A percentile compares a stretch with the other conserved stretches of the same genome.
Conservation (phyloP, 64 coral and sea anemone species). For the Dendronephthya gigantea region DNA sequence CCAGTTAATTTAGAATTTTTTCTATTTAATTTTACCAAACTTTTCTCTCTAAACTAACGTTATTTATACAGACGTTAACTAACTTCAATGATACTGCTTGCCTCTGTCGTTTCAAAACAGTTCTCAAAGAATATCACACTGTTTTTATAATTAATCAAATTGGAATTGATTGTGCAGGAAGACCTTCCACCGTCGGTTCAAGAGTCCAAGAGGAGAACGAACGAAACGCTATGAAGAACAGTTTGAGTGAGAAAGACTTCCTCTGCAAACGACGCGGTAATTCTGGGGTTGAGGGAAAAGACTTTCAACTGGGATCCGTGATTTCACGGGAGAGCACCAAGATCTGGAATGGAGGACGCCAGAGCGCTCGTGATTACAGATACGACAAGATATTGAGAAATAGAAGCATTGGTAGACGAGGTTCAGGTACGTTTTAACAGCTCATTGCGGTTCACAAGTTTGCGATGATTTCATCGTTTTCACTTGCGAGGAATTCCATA, state of each 20-base stretch:
- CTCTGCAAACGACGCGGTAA: not conserved
- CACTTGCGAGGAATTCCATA: too few relatives aligned
- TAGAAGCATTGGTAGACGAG: not conserved
- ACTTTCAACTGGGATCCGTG: not conserved
- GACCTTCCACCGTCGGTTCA: not conserved
- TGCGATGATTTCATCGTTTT: too few relatives aligned
- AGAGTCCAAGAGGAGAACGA: not conserved
- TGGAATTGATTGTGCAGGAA: not conserved
- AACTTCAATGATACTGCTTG: too few relatives aligned
- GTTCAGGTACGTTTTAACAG: not conserved
- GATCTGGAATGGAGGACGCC: not conserved
- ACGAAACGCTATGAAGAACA: not conserved
- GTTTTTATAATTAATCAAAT: too few relatives aligned
- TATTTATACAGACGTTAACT: too few relatives aligned
- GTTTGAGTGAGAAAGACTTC: not conserved
- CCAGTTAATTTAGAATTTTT: not conserved
- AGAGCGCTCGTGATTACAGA: not conserved
- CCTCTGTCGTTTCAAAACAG: too few relatives aligned
- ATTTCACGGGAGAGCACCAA: not conserved
- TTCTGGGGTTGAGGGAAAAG: not conserved
- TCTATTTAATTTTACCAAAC: not conserved
- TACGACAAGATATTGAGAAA: slow-evolving; percentile 10
- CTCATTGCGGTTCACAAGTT: too few relatives aligned
- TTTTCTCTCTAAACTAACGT: not conserved
- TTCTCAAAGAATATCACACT: too few relatives aligned